Evolutionary conservation across 2,113 vertebrate genomes (phyloP).

Genomic region (Ginglymostoma cirratum): DNA sequence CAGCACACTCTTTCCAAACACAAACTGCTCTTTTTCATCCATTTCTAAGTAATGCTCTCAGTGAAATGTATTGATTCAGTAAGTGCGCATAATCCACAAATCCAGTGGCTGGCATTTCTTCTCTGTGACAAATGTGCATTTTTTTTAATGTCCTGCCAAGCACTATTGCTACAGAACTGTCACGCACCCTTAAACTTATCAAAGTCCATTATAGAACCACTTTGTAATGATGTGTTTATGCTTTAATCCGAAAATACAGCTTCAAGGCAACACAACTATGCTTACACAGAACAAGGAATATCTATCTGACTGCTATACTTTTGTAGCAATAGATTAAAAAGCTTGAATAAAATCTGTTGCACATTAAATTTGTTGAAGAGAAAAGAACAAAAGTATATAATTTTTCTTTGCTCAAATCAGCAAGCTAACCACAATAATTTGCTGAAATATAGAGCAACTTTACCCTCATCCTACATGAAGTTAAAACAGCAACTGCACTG

Average conservation of each 20-base stretch:
- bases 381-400: not conserved
- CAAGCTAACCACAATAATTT: not conserved
- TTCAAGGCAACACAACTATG: not conserved
- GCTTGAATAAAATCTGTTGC: not conserved
- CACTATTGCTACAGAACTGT: not conserved
- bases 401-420: not conserved
- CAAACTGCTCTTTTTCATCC: slow-evolving; percentile 8
- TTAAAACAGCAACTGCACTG: no score
- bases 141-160: slow-evolving; percentile 14
- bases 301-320: not conserved
- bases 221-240: not conserved
- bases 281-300: not conserved
- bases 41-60: slow-evolving; percentile 17
- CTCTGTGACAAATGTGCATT: slow-evolving; percentile 1
- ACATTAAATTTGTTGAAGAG: not conserved
- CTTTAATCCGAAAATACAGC: not conserved
- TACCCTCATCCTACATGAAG: no score
- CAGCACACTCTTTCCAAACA: not conserved
- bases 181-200: slow-evolving; percentile 20
- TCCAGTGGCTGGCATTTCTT: not conserved
- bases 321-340: not conserved
- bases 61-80: slow-evolving; percentile 20
- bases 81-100: slow-evolving; percentile 22
- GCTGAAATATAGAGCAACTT: not conserved
- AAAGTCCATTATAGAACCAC: not conserved